These are phyloP conservation scores for Chiloscyllium punctatum DNA, from an alignment of 2,797 vertebrate genomes.

Conservation along the genomic window DNA sequence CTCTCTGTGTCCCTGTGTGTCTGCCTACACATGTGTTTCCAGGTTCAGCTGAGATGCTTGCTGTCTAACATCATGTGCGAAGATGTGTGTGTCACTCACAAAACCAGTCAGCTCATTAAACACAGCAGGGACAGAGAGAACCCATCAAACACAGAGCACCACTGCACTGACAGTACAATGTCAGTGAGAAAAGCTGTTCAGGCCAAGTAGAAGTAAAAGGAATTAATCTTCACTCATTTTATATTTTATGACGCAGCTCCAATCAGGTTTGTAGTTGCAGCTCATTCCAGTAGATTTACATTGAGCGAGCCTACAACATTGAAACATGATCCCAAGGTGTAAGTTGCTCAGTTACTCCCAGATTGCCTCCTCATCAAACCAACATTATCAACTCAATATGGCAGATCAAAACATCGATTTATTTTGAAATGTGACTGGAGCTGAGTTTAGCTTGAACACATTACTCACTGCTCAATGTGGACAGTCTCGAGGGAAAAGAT, in stretches of 20 bases:
- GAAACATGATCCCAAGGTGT: background rate
- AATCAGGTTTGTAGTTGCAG: background rate
- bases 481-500: background rate
- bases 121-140: background rate
- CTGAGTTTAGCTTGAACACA: background rate
- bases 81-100: background rate
- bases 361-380: background rate
- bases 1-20: background rate
- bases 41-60: background rate
- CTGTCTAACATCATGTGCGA: background rate
- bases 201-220: background rate
- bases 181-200: background rate
- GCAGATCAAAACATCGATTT: no score
- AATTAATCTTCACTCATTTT: background rate
- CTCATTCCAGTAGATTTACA: background rate
- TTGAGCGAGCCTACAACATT: background rate
- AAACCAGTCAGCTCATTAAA: background rate
- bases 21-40: background rate
- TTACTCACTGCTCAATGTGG: background rate
- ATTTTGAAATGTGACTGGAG: background rate
- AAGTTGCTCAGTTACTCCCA: background rate
- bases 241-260: background rate
- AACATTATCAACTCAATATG: background rate
- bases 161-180: background rate
- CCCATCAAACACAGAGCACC: background rate